Evolutionary conservation across 2,797 vertebrate species (phyloP), one percentile per base, ranked within the genome.

Genomic region (Emys orbicularis): DNA sequence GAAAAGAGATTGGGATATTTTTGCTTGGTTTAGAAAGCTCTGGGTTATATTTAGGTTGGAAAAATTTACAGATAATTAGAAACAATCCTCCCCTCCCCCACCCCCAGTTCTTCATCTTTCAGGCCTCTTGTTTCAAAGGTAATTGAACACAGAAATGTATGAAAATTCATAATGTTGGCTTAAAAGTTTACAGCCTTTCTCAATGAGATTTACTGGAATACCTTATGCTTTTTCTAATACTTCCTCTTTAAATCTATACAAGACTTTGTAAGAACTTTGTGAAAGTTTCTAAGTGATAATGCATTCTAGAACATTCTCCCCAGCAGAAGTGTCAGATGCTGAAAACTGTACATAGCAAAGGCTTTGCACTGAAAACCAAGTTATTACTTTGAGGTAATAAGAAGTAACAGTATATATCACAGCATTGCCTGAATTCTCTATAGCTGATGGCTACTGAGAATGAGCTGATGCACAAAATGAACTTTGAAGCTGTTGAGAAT

Each of bases 281-380:
- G 31, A 52, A 87, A 83, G 9, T 80, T 95, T 83, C 68, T 34
- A 16, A 8, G 19, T 85, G 3, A 80, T 77, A 84, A 79, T 0
- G 3, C 11, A 34, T 4, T 7, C 5, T 41, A 57, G 81, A 86
- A 50, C 0, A 57, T 50, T 44, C 1, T 1, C 16, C 37, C 16
- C 80, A 56, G 8, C 21, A 19, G 13, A 4, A 80, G 4, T 52
- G 37, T 68, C 81, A 88, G 6, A 7, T 68, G 59, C 7, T 50
- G 25, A 72, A 87, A 92, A 12, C 1, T 37, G n/a, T 23, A n/a
- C 19, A 56, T 1, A 81, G 12, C 27, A 84, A 13, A 86, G 2
- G 5, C 81, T 94, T 50, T 84, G 27, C 15, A 79, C 53, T 50
- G 23, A 54, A 94, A 90, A 87, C 10, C 41, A 92, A 82, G 5